These are phyloP conservation scores for Neocrepidodera transversa DNA, from an alignment of 2,888 invertebrate genomes.

Conservation along the genomic window DNA sequence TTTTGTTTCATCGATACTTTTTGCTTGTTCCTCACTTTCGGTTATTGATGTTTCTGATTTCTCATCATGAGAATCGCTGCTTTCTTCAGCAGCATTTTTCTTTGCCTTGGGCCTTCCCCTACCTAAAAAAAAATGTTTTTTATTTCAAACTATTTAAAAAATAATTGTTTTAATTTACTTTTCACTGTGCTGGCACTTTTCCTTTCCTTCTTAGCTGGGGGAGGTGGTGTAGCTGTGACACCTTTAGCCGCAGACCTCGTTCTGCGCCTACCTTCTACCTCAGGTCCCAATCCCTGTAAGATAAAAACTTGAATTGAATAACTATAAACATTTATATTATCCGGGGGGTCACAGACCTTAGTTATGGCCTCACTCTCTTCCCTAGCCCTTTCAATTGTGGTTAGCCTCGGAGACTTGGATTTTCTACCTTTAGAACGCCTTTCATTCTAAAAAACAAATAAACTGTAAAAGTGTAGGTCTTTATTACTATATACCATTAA, in stretches of 20 bases:
- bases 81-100: constrained; percentile 51
- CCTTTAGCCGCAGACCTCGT: constrained; percentile 67
- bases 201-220: constrained; percentile 63
- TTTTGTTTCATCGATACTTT: constrained; percentile 50
- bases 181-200: constrained; percentile 46
- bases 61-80: constrained; percentile 55
- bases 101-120: constrained; percentile 54
- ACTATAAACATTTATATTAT: background rate
- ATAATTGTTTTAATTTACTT: constrained; percentile 25
- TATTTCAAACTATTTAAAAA: background rate
- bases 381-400: constrained; percentile 61
- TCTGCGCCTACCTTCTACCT: constrained; percentile 65
- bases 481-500: constrained; percentile 3
- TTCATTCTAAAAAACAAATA: constrained; percentile 49
- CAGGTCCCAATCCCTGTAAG: constrained; percentile 61
- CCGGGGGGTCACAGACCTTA: constrained; percentile 29
- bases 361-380: constrained; percentile 62
- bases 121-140: constrained; percentile 40
- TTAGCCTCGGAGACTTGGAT: constrained; percentile 60
- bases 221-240: constrained; percentile 62
- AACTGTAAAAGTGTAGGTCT: background rate
- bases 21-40: constrained; percentile 53
- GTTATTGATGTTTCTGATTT: constrained; percentile 51
- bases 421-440: constrained; percentile 62
- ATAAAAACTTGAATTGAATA: background rate